Evolutionary conservation across 2,888 invertebrate genomes (phyloP).

Genomic region (Belgica antarctica): DNA sequence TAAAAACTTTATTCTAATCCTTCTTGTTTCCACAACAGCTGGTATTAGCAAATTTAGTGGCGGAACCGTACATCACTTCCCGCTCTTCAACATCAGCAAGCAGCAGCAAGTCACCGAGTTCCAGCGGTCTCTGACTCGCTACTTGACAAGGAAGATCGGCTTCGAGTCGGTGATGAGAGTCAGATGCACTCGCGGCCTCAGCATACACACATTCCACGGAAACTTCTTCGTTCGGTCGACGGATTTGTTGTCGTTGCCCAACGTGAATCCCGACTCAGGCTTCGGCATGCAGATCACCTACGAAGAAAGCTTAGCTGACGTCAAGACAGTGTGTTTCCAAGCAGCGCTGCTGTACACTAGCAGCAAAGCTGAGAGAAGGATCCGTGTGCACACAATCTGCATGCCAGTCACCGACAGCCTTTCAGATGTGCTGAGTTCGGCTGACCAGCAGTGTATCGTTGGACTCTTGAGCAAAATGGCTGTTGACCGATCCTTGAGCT

Average conservation of each 20-base stretch:
- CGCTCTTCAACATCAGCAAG: conserved; percentile 75
- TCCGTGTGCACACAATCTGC: conserved; percentile 96
- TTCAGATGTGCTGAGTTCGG: conserved; percentile 80
- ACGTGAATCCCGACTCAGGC: conserved; percentile 96
- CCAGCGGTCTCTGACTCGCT: conserved; percentile 74
- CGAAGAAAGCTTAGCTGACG: conserved; percentile 83
- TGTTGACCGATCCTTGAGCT: conserved; percentile 83
- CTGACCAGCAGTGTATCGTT: conserved; percentile 91
- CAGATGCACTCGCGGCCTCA: conserved; percentile 86
- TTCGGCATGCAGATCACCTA: conserved; percentile 97
- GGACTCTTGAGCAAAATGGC: conserved; percentile 96
- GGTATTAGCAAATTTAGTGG: conserved; percentile 95
- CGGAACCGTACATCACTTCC: conserved; percentile 89
- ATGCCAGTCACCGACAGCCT: conserved; percentile 83
- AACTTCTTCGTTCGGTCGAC: conserved; percentile 99
- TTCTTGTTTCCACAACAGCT: conserved; percentile 56
- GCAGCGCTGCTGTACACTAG: conserved; percentile 96
- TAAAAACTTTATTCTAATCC: background rate
- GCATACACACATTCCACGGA: conserved; percentile 98
- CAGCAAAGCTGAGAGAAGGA: conserved; percentile 90
- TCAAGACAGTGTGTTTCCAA: conserved; percentile 92
- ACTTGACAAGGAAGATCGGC: conserved; percentile 94
- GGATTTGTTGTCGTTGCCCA: conserved; percentile 91
- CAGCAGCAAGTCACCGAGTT: conserved; percentile 71
- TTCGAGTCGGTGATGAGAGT: conserved; percentile 99